Conservation (phyloP, 2,113 vertebrate species). For the Takifugu bimaculatus region DNA sequence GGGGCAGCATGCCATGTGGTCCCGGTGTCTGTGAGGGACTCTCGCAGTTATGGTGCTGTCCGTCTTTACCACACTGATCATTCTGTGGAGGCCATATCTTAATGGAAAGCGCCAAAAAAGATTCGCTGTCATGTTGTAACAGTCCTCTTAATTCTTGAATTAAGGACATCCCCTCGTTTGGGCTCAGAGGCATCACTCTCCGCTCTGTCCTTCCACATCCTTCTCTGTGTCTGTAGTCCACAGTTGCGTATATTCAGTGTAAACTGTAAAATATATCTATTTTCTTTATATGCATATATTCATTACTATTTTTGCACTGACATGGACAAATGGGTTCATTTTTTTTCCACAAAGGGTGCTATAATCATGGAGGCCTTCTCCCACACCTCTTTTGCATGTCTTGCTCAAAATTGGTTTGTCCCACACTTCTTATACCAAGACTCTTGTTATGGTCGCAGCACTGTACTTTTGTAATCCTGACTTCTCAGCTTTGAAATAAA, state of each 20-base stretch:
- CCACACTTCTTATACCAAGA: slow-evolving; percentile 61
- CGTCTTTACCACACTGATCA: slow-evolving; percentile 44
- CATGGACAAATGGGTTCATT: slow-evolving; percentile 74
- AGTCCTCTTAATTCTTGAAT: slow-evolving; percentile 38
- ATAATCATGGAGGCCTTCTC: slow-evolving; percentile 82
- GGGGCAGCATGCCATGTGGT: slow-evolving; percentile 56
- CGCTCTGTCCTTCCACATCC: slow-evolving; percentile 47
- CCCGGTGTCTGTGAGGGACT: slow-evolving; percentile 4
- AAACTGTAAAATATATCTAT: slow-evolving; percentile 58
- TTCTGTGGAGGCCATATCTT: slow-evolving; percentile 15
- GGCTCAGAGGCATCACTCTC: slow-evolving; percentile 53
- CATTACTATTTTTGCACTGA: slow-evolving; percentile 80
- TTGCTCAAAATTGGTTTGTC: slow-evolving; percentile 74
- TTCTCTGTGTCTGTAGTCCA: slow-evolving; percentile 63
- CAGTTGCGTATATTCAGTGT: slow-evolving; percentile 63
- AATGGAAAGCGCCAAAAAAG: slow-evolving; percentile 43
- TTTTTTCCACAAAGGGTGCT: slow-evolving; percentile 80
- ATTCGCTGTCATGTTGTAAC: slow-evolving; percentile 46
- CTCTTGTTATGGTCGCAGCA: slow-evolving; percentile 72
- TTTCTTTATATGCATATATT: slow-evolving; percentile 78
- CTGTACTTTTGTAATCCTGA: slow-evolving; percentile 77
- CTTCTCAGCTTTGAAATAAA: slow-evolving; percentile 80
- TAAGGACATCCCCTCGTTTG: slow-evolving; percentile 47
- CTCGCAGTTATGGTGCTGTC: slow-evolving; percentile 56
- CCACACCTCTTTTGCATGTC: slow-evolving; percentile 83